A percentile compares a stretch with the other conserved stretches of the same genome.
Evolutionary conservation across 2,888 invertebrate species (phyloP).

Genomic region (Ennomos quercinarius): DNA sequence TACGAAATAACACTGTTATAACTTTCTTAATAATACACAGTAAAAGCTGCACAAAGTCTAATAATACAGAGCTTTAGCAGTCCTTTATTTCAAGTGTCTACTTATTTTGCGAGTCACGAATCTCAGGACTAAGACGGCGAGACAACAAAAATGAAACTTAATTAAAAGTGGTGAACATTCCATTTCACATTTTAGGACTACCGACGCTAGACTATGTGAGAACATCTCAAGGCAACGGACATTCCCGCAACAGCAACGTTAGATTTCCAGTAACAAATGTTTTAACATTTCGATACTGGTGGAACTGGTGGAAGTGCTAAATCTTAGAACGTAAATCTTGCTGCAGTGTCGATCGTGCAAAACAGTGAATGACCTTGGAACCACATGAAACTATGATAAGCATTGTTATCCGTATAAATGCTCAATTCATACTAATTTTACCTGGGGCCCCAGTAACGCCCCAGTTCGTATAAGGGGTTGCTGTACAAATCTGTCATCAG

Average conservation of each 20-base stretch:
- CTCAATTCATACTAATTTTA: no score
- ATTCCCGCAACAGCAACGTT: slow-evolving; percentile 51
- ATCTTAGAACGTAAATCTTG: slow-evolving; percentile 72
- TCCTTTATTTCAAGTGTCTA: slow-evolving; percentile 34
- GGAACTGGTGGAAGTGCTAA: slow-evolving; percentile 73
- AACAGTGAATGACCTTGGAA: slow-evolving; percentile 13
- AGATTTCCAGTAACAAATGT: slow-evolving; percentile 71
- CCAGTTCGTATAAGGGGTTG: no score
- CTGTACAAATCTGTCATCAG: no score
- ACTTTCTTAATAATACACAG: no score
- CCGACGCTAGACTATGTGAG: slow-evolving; percentile 32
- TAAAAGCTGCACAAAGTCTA: no score
- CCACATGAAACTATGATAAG: not conserved
- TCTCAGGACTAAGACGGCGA: slow-evolving; percentile 52
- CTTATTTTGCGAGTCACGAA: slow-evolving; percentile 65
- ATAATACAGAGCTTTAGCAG: not conserved
- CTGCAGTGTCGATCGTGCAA: slow-evolving; percentile 45
- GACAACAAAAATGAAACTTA: slow-evolving; percentile 64
- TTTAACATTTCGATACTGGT: slow-evolving; percentile 74
- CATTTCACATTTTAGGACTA: slow-evolving; percentile 43
- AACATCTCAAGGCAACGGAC: slow-evolving; percentile 51
- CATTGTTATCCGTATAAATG: no score
- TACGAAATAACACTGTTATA: no score
- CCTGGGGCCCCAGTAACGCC: no score
- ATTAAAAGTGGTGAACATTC: slow-evolving; percentile 63